phyloP scores from a whole-genome alignment of 2,797 vertebrate species.

The Emys orbicularis region DNA sequence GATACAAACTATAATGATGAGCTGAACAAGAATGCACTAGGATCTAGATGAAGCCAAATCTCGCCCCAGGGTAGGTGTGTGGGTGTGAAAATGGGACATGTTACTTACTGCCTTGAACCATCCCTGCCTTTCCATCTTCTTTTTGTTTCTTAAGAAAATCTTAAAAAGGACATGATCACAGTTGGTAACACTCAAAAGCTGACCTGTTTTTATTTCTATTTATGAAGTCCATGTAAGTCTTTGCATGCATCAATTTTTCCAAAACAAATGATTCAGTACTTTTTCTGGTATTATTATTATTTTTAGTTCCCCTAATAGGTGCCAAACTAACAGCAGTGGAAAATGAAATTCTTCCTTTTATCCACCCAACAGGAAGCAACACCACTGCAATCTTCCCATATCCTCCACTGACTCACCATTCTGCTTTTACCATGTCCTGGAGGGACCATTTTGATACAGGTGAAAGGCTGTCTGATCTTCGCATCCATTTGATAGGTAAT shows the following conservation, averaged over 20 bases:
- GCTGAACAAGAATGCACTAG: neutral
- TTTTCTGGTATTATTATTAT: neutral
- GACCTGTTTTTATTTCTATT: neutral
- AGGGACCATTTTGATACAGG: neutral
- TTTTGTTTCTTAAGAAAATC: neutral
- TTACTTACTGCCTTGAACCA: neutral
- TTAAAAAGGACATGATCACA: neutral
- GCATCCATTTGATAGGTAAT: slow-evolving; percentile 1
- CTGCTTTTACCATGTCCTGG: neutral
- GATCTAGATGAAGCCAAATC: neutral
- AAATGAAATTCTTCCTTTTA: slow-evolving; percentile 18
- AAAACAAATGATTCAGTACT: neutral
- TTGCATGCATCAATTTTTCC: neutral
- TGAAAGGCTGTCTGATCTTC: neutral
- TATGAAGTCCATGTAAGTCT: neutral
- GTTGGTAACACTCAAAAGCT: neutral
- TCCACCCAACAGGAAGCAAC: neutral
- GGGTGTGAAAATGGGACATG: neutral
- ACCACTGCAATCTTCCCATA: neutral
- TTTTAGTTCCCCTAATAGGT: neutral
- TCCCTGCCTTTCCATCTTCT: neutral
- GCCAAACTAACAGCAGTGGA: neutral
- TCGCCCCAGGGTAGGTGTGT: neutral
- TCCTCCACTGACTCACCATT: neutral
- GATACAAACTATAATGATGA: neutral